Base-by-base conservation (phyloP, 2,797 vertebrate species). In the Heterohyrax brucei region DNA sequence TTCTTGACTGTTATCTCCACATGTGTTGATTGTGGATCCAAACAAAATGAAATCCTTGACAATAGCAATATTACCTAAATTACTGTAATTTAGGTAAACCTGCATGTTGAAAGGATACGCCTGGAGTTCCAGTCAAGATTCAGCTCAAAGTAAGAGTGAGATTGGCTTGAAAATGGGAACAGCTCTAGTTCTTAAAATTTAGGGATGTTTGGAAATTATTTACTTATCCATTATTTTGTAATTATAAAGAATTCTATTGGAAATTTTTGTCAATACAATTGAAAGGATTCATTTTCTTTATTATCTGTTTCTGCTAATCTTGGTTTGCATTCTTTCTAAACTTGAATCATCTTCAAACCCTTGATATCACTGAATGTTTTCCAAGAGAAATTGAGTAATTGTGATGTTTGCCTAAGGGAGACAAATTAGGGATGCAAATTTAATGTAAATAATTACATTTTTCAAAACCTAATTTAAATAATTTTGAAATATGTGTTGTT, bases 381-480 rank as follows among this genome's bases (percentile, higher is more conserved):
- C 22, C 48, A 21, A 83, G 33, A 72, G 33, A 96, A 86, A 76
- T 73, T 66, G 95, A 95, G 81, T 33, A 83, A 28, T 87, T 92
- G 92, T 94, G 76, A 91, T 85, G 72, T 81, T 95, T 97, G 5
- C 28, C 21, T 70, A 93, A 85, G 9, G 53, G 59, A 91, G 6
- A 21, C 16, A 82, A 94, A 94, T 87, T 88, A 88, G 68, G 10
- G 91, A 91, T 91, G n/a, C 72, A 93, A 94, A 96, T 83, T 92
- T 95, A 96, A 88, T 88, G 62, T 39, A 97, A 95, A 94, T 76
- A 81, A 89, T 72, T 94, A 56, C 22, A 21, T 84, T 91, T 94
- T 94, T 82, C 14, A 59, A 87, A 95, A 84, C 46, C 4, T 19
- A 85, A 13, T 89, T 85, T 62, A 96, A 95, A 83, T 92, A 12